Base-by-base conservation (phyloP, 2,113 vertebrate species). In the Coptodon bakossiorum region DNA sequence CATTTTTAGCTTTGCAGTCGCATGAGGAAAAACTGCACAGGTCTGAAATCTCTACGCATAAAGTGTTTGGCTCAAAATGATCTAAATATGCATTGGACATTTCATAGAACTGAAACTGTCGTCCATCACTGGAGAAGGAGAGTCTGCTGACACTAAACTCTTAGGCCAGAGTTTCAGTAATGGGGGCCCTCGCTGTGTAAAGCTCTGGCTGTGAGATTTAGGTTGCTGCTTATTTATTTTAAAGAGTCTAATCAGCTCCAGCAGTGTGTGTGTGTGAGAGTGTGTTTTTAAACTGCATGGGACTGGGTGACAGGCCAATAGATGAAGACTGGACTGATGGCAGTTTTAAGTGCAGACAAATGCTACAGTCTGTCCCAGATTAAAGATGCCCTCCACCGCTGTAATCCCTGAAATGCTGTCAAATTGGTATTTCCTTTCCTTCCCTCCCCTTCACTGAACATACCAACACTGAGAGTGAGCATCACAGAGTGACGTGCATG, bases 291-390 rank as follows among this genome's bases (percentile, higher is more conserved):
- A 48, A 86, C 71, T 86, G 4, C 61, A 54, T 57, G 71, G 85
- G 27, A 85, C 9, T 7, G 52, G 84, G 81, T 82, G 89, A 89
- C 43, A 76, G 43, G 9, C 71, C 71, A 50, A 31, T 50, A 76
- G 71, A 76, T 29, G 71, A 76, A 76, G 9, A 48, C 86, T 86
- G 86, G 81, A 45, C 90, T 83, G 90, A 86, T 89, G 90, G 80
- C 86, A 90, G 86, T 85, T 94, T 94, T 93, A 93, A 96, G 86
- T 93, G 92, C 89, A 91, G 90, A 90, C 92, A 95, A 93, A 94
- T 90, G 90, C 83, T 61, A 85, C 91, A 93, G 91, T 94, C 93
- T 94, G 94, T 91, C 87, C 90, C 90, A 92, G 94, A 95, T 96
- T 96, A 95, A 90, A 94, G 90, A 90, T 86, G 90, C 80, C 90